These are phyloP conservation scores for Lithophane socia DNA, from an alignment of 2,888 invertebrate genomes.

Conservation along the genomic window DNA sequence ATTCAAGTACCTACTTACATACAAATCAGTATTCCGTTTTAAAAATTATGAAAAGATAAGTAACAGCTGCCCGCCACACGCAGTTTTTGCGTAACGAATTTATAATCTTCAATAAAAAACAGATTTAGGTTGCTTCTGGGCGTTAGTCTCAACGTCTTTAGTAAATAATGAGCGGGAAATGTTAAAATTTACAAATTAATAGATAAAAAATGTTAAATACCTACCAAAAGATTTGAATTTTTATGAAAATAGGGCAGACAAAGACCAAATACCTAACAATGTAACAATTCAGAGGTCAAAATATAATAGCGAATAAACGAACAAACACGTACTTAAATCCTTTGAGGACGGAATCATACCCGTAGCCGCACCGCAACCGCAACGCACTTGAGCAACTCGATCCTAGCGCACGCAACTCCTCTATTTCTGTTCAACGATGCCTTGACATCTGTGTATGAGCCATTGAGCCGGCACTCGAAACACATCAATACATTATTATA, in stretches of 20 bases:
- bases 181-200: slow-evolving; percentile 17
- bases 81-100: slow-evolving; percentile 51
- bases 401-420: slow-evolving; percentile 64
- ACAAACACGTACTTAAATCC: slow-evolving; percentile 34
- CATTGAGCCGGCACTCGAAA: slow-evolving; percentile 56
- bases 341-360: slow-evolving; percentile 59
- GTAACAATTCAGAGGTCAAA: slow-evolving; percentile 11
- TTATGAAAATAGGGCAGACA: not conserved
- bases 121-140: slow-evolving; percentile 42
- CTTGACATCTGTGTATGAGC: slow-evolving; percentile 56
- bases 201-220: slow-evolving; percentile 3
- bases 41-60: slow-evolving; percentile 58
- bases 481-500: slow-evolving; percentile 51
- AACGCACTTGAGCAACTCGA: slow-evolving; percentile 63
- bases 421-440: slow-evolving; percentile 70
- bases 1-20: slow-evolving; percentile 45
- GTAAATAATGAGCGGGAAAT: slow-evolving; percentile 26
- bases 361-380: slow-evolving; percentile 54
- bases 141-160: slow-evolving; percentile 19
- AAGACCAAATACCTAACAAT: not conserved
- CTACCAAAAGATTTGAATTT: not conserved
- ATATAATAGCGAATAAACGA: slow-evolving; percentile 19
- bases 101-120: slow-evolving; percentile 62
- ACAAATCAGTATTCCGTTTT: slow-evolving; percentile 42
- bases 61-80: slow-evolving; percentile 55